Evolutionary conservation across 2,113 vertebrate genomes (phyloP).

Genomic region (Rhinolophus sinicus): DNA sequence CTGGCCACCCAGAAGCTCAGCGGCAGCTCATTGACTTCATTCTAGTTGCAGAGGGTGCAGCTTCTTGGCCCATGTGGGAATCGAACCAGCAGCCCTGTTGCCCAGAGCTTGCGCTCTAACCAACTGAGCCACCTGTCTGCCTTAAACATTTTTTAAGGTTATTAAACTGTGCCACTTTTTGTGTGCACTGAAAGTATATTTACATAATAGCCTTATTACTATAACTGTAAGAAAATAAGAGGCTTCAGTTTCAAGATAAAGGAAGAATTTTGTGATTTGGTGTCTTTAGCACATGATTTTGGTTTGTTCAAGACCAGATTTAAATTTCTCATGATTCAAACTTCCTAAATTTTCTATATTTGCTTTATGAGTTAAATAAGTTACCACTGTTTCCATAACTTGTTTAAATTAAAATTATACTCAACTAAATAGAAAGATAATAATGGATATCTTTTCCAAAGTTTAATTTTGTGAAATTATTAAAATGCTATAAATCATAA

Average conservation of each 20-base stretch:
- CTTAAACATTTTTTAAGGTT: background rate
- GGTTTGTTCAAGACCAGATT: constrained; percentile 18
- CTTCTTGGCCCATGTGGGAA: too few species aligned
- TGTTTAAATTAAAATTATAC: constrained; percentile 19
- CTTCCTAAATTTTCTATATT: background rate
- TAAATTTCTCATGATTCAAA: constrained; percentile 39
- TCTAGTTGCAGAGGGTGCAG: too few species aligned
- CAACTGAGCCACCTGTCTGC: too few species aligned
- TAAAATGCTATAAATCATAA: background rate
- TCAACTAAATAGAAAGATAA: constrained; percentile 1
- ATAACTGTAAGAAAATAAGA: constrained; percentile 15
- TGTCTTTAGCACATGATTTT: background rate
- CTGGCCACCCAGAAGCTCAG: too few species aligned
- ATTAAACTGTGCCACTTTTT: background rate
- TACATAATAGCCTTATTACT: background rate
- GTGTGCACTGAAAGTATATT: background rate
- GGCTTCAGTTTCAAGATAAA: background rate
- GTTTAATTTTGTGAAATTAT: constrained; percentile 7
- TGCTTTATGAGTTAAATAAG: constrained; percentile 35
- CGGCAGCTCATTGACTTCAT: too few species aligned
- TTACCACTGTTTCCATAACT: background rate
- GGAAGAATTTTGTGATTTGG: constrained; percentile 11
- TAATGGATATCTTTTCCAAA: background rate
- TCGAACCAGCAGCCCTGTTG: too few species aligned
- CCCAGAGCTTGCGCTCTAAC: too few species aligned